Conservation (phyloP, 2,797 vertebrate genomes). For the Pantherophis vulpinus region DNA sequence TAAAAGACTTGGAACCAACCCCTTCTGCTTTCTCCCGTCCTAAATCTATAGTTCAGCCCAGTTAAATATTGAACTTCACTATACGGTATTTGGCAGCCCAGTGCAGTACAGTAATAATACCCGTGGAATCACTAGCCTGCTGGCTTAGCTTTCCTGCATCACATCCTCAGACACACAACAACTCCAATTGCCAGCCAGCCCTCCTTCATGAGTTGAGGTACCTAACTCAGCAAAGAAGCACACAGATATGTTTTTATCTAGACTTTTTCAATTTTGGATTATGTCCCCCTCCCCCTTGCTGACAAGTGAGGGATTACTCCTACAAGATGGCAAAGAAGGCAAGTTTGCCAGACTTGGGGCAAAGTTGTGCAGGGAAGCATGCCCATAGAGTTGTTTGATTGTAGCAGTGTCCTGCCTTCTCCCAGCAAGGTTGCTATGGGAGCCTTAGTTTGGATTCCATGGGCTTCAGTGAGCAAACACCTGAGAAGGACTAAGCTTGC, state of each 20-base stretch:
- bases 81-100: background rate
- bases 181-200: background rate
- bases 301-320: background rate
- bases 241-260: too few species aligned
- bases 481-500: background rate
- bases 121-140: too few species aligned
- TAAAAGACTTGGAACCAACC: background rate
- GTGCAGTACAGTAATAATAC: background rate
- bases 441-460: background rate
- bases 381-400: background rate
- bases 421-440: background rate
- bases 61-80: background rate
- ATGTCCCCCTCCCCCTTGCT: background rate
- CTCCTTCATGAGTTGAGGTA: background rate
- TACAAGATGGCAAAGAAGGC: background rate
- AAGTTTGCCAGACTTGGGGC: background rate
- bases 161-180: background rate
- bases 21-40: background rate
- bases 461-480: background rate
- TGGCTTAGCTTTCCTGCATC: background rate
- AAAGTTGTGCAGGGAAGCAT: background rate
- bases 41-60: background rate
- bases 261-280: too few species aligned
- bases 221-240: background rate
- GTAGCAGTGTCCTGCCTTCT: background rate